Evolutionary conservation across 1,140 invertebrate species (phyloP), one percentile per base, ranked within the genome.

Genomic region (Rhopalosiphum maidis): DNA sequence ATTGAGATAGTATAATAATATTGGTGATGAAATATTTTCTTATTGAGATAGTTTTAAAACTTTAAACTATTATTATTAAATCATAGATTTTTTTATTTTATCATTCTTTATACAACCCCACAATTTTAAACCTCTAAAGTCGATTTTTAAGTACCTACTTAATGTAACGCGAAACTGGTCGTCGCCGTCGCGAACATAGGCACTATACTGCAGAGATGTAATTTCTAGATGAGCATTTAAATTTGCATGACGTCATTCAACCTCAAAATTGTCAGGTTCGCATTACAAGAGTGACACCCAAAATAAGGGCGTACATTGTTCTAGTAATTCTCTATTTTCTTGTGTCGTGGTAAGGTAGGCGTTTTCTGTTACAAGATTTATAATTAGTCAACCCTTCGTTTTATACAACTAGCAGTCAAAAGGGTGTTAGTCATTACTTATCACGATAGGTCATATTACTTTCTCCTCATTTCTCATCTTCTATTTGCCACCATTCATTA

Each of bases 331-430:
- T 82, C 68, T 30, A 41, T 82, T 77, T 91, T 82, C 90, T 91
- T 82, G 15, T 46, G 46, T 35, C 21, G 18, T n/a, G 43, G n/a
- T 22, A 30, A 18, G n/a, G 54, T 55, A 41, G 89, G 30, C 60
- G 60, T 91, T 77, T 48, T n/a, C 90, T 23, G 68, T 82, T 48
- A 91, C 60, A 41, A 35, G 43, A 77, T 77, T 91, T 37, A 91
- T 82, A 91, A 91, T 91, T 91, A 91, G 90, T 91, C 90, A 77
- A 82, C 60, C 43, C 60, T 91, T 91, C 41, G 68, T 91, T 82
- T 91, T 43, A 82, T 54, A 68, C n/a, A 7, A 77, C 68, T 51
- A 82, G 60, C 43, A 25, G 46, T 68, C 55, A 9, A 82, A 82
- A 91, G 5, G 60, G 60, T 82, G 68, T 82, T 68, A 91, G 43